phyloP scores from a whole-genome alignment of 2,113 vertebrate species.

The Macquaria ambigua region DNA sequence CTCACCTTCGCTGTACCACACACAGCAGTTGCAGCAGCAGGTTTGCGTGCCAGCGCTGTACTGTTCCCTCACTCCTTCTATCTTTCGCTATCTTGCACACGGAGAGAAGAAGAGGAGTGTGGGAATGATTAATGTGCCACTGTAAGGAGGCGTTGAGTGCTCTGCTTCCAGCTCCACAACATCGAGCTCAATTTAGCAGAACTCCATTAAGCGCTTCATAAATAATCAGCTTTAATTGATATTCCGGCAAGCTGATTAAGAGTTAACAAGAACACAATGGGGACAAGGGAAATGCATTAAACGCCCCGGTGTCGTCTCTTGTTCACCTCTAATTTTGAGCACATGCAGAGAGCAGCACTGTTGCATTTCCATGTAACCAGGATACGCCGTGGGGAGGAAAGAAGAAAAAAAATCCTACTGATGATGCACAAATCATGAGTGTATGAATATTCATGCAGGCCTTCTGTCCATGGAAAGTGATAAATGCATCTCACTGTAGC shows the following conservation, averaged over 20 bases:
- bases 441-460: slow-evolving; percentile 72
- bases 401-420: slow-evolving; percentile 2
- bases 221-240: slow-evolving; percentile 78
- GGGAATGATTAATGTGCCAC: slow-evolving; percentile 59
- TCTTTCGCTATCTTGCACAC: slow-evolving; percentile 36
- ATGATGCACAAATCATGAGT: slow-evolving; percentile 68
- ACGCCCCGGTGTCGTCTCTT: neutral
- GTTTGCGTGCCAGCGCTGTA: slow-evolving; percentile 32
- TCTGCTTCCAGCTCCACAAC: slow-evolving; percentile 36
- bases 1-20: slow-evolving; percentile 50
- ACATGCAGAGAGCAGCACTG: slow-evolving; percentile 34
- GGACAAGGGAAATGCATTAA: slow-evolving; percentile 65
- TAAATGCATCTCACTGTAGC: slow-evolving; percentile 60
- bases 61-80: slow-evolving; percentile 16
- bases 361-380: slow-evolving; percentile 51
- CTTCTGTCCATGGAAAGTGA: slow-evolving; percentile 64
- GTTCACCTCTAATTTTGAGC: slow-evolving; percentile 20
- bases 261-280: slow-evolving; percentile 64
- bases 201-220: slow-evolving; percentile 68
- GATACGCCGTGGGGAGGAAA: slow-evolving; percentile 40
- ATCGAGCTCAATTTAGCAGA: slow-evolving; percentile 58
- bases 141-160: slow-evolving; percentile 49
- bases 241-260: slow-evolving; percentile 67
- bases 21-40: slow-evolving; percentile 32
- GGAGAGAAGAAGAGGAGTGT: slow-evolving; percentile 26